These are phyloP conservation scores for Pseudocheirus occidentalis DNA, from an alignment of 2,797 vertebrate genomes.

Conservation along the genomic window DNA sequence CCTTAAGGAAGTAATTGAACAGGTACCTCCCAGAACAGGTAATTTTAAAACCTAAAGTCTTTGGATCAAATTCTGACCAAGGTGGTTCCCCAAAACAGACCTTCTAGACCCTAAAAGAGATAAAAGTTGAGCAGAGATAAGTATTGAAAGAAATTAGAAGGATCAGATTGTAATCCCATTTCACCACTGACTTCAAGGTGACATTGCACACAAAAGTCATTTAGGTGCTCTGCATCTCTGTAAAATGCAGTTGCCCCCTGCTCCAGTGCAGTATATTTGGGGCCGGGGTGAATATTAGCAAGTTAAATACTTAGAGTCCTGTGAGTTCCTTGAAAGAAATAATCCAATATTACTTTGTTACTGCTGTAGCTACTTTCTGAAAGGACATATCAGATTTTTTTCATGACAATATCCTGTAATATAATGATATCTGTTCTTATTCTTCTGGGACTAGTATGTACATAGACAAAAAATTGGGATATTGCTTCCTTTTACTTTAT, in stretches of 20 bases:
- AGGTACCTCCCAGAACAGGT: constrained; percentile 62
- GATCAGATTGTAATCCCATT: background rate
- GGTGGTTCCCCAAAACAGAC: constrained; percentile 41
- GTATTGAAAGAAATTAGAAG: background rate
- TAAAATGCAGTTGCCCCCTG: constrained; percentile 31
- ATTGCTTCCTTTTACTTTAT: background rate
- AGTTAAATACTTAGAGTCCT: constrained; percentile 19
- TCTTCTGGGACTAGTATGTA: background rate
- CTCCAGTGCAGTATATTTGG: constrained; percentile 3
- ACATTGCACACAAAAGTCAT: background rate
- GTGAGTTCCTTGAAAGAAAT: constrained; percentile 5
- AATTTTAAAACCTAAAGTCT: constrained; percentile 67
- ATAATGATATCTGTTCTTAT: constrained; percentile 31
- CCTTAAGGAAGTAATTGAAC: constrained; percentile 66
- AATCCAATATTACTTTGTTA: constrained; percentile 10
- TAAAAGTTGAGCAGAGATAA: background rate
- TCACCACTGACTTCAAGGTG: background rate
- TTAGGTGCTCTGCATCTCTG: background rate
- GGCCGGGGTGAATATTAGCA: constrained; percentile 46
- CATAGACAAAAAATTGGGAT: background rate
- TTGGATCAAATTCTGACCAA: constrained; percentile 13
- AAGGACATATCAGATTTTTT: constrained; percentile 19
- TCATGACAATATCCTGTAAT: constrained; percentile 52
- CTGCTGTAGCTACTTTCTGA: constrained; percentile 1
- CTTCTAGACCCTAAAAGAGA: background rate